Evolutionary conservation across 2,113 vertebrate genomes (phyloP), one percentile per base, ranked within the genome.

Genomic region (Epinephelus fuscoguttatus): DNA sequence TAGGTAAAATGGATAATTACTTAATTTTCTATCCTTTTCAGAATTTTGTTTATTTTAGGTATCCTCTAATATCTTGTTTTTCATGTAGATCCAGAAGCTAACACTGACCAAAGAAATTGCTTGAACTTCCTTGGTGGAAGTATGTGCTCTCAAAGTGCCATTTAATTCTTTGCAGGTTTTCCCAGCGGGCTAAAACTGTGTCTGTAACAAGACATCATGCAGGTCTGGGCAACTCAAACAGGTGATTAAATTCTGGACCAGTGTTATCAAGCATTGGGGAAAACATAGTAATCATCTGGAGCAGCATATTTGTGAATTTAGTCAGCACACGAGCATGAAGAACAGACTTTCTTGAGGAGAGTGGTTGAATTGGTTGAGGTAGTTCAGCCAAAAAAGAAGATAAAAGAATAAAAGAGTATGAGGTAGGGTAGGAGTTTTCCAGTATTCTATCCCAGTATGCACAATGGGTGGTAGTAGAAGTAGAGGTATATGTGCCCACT

Each of bases 391-490:
- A 37, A 18, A 64, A 23, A 49, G 55, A 47, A 61, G 9, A 11
- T 12, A 14, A 18, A 42, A 42, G 13, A 63, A 40, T 9, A 37
- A 10, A 49, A 42, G 23, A 2, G 19, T 42, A 5, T 70, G 14
- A 21, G 30, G 5, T 5, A 53, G 10, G 61, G 30, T 7, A 14
- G 7, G 4, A 59, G 6, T 14, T 11, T 4, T 21, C 10, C 27
- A 27, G 27, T 27, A 27, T 27, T 27, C 25, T 23, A 9, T 66
- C 61, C 56, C 71, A 73, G 8, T 66, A 47, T 49, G 25, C 73
- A 67, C 52, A 67, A 30, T 55, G 77, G 72, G 72, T 75, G 77
- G 74, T 45, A 75, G 67, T 40, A 52, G 61, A 75, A 25, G 49
- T 40, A 17, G n/a, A 74, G 37, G 69, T 47, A 9, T n/a, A 47